Base-by-base conservation (phyloP, 1,140 invertebrate genomes). In the Mamestra configurata region DNA sequence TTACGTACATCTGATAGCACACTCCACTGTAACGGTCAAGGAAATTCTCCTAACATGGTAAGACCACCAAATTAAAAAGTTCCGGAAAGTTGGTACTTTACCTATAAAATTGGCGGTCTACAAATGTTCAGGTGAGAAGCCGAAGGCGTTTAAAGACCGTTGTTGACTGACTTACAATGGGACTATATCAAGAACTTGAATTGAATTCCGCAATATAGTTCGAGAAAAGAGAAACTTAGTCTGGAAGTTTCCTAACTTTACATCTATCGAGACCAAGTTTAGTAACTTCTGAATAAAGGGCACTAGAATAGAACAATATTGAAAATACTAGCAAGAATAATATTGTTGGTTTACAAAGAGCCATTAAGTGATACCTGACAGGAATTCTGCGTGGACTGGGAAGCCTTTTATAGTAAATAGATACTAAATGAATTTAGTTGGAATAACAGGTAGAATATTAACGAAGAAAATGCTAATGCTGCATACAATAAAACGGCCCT, bases 331-430 rank as follows among this genome's bases (percentile, higher is more conserved):
- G 22, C 53, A 55, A 24, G 7, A 55, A 55, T 13, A 55, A 24
- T 55, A 55, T 24, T 55, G 53, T n/a, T 35, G 11, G 35, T 55
- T 46, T 70, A 71, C 64, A 70, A 57, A 49, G 20, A 20, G 18
- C 77, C 22, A 31, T 71, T 70, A 43, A 13, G 24, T 24, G 18
- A 4, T 46, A 49, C 64, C n/a, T 35, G 22, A 79, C 7, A 40
- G n/a, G 40, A 59, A 57, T 51, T 71, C 49, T 71, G 64, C 59
- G 22, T 31, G 37, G 18, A 27, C 4, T 72, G 13, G 0, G 5
- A 49, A 15, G 43, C 49, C 35, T 43, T 66, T 22, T 40, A 43
- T 22, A 18, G 37, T 20, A 40, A 43, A 61, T 61, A 35, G 27
- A 43, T 43, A 66, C 10, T n/a, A n/a, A n/a, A n/a, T n/a, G n/a